phyloP scores from a whole-genome alignment of 2,797 vertebrate genomes.

The Nyctalus aviator region DNA sequence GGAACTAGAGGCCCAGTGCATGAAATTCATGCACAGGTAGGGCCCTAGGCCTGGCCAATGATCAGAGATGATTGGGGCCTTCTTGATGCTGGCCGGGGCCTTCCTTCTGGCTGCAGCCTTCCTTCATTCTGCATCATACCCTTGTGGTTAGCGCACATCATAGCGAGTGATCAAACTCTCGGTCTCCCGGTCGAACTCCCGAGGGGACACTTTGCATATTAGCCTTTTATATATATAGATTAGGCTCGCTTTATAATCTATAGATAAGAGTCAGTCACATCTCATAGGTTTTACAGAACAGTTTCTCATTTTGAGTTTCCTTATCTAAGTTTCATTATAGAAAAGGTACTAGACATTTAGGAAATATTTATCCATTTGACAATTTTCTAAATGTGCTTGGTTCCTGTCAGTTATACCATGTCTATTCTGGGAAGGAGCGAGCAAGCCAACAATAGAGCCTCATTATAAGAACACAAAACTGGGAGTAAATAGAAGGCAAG shows the following conservation, averaged over 20 bases:
- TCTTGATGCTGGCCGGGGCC: too few relatives aligned
- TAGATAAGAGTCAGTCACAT: not conserved
- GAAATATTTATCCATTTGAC: slow-evolving; percentile 26
- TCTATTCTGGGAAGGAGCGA: not conserved
- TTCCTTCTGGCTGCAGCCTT: too few relatives aligned
- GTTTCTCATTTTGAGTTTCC: not conserved
- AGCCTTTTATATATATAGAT: not conserved
- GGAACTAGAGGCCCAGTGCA: not conserved
- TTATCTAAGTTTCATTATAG: not conserved
- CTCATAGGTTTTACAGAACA: not conserved
- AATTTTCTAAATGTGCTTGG: not conserved
- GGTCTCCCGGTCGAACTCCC: too few relatives aligned
- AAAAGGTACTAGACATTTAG: not conserved
- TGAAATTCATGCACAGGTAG: too few relatives aligned
- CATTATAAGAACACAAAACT: not conserved
- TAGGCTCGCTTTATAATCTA: not conserved
- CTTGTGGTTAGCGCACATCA: too few relatives aligned
- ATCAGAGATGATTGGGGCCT: too few relatives aligned
- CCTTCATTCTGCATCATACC: too few relatives aligned
- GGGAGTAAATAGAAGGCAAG: not conserved
- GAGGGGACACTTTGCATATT: too few relatives aligned
- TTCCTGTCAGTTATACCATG: not conserved
- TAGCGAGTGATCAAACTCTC: too few relatives aligned
- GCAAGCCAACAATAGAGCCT: not conserved
- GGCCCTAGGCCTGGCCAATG: too few relatives aligned